Base-by-base conservation (phyloP, 2,888 invertebrate species). In the Melanchra persicariae region DNA sequence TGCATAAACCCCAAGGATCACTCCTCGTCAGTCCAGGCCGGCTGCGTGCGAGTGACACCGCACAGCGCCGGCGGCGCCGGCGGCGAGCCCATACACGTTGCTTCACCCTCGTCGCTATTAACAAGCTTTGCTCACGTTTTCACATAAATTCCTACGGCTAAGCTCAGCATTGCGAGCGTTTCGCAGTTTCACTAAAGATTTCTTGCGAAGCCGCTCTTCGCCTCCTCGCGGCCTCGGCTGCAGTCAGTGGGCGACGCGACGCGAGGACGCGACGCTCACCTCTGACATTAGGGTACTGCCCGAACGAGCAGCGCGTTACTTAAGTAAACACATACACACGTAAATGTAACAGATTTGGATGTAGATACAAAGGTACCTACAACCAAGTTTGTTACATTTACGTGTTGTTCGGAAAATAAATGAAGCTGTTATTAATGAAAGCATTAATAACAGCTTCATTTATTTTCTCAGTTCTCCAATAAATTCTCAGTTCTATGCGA, bases 251-350 rank as follows among this genome's bases (percentile, higher is more conserved):
- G 57, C 72, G 61, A 61, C 55, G 1, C 22, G 19, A 19, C 62
- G 10, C 77, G n/a, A n/a, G n/a, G 61, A 61, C 55, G 1, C 22
- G 19, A 19, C 62, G 10, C 77, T 84, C 75, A 78, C 81, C 82
- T 82, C 61, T 81, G 82, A 75, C 81, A 79, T 81, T 82, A 73
- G 68, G 49, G 37, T 19, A 22, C 45, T 58, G 49, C 24, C 26
- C 15, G 15, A 45, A 26, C 22, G 6, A 45, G 24, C 17, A 37
- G 26, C 19, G n/a, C 2, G 37, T 52, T 59, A 12, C 45, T 55
- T 30, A 30, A n/a, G 15, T 55, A 54, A 26, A n/a, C 7, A 47
- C 12, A n/a, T n/a, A n/a, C n/a, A n/a, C n/a, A n/a, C n/a, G n/a
- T n/a, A n/a, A n/a, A n/a, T n/a, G n/a, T n/a, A n/a, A n/a, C n/a